Base-by-base conservation (phyloP, 2,888 invertebrate genomes). In the Halictus quadricinctus region DNA sequence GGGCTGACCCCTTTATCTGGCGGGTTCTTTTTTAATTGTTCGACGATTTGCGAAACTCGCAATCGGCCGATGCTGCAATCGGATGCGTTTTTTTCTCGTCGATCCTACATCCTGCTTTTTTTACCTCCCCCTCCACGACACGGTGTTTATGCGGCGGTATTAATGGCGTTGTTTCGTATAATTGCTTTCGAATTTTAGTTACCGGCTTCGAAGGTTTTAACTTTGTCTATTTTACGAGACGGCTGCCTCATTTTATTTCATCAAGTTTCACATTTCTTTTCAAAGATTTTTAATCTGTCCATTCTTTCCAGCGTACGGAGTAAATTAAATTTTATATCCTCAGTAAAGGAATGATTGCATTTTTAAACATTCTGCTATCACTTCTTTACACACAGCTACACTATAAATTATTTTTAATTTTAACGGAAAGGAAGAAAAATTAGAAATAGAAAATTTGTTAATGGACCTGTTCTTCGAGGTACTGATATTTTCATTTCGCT, bases 21-120 rank as follows among this genome's bases (percentile, higher is more conserved):
- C 60, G 41, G 60, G 54, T 75, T 64, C 60, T 46, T 75, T 66
- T 75, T 75, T 64, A 75, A 75, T 75, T 75, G 75, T 75, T 75
- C 75, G 75, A 25, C 75, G 75, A 75, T 75, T 75, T 75, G 75
- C 75, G 60, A 75, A 75, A 75, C 46, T 41, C 58, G 46, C 75
- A 60, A 75, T 60, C 75, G 75, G 36, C 25, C 75, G 75, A 75
- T 60, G 60, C 43, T 46, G 25, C 46, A 64, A 64, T 75, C 60
- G 46, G 46, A 41, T 58, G 18, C 29, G 46, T n/a, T 60, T 75
- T 75, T 46, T 41, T 10, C n/a, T 75, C 75, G 75, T 29, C 54
- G 54, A 54, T 54, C n/a, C n/a, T 54, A 43, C 41, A 75, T 46
- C 43, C 58, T 74, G 41, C 13, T 58, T 58, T 73, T 54, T 54